Base-by-base conservation (phyloP, 1,140 invertebrate species). In the Oscheius sp. region DNA sequence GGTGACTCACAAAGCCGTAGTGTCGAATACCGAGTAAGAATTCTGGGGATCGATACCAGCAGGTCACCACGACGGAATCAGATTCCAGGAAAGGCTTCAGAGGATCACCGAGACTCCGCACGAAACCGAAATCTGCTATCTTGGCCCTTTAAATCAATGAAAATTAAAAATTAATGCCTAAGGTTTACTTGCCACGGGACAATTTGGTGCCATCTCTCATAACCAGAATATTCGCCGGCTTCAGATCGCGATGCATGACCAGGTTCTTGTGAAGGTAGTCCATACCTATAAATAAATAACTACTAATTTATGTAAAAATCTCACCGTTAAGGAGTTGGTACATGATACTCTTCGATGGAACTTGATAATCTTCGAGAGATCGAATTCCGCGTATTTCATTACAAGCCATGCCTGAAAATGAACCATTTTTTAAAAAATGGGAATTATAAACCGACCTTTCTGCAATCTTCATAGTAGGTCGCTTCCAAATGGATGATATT, bases 341-440 rank as follows among this genome's bases (percentile, higher is more conserved):
- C 0, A 99, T 87, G 29, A 99, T 87, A 67, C 93, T 96, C 87
- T 99, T 99, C 97, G 88, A 85, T 99, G 95, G 86, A 94, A 98
- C 87, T 99, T 99, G 55, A 99, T 99, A 38, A 99, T 99, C 85
- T 99, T 96, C 96, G 97, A 99, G 28, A 99, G 85, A 88, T 99
- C 97, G 89, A 99, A 95, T 87, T 99, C 97, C 2, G 96, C 95
- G 88, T 96, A 99, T 85, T 99, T 96, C 88, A 99, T 97, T 34
- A 99, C 10, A 26, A 55, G 15, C 15, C 28, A 55, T 7, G 28
- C 28, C 49, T 55, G 7, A 7, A 55, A 55, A 55, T 23, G 7
- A 23, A 55, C 15, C 49, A 13, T 7, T 20, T 55, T n/a, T n/a
- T n/a, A n/a, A n/a, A n/a, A n/a, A n/a, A n/a, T n/a, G n/a, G n/a